Evolutionary conservation across 1,140 invertebrate genomes (phyloP).

Genomic region (Lamellibrachia luymesi): DNA sequence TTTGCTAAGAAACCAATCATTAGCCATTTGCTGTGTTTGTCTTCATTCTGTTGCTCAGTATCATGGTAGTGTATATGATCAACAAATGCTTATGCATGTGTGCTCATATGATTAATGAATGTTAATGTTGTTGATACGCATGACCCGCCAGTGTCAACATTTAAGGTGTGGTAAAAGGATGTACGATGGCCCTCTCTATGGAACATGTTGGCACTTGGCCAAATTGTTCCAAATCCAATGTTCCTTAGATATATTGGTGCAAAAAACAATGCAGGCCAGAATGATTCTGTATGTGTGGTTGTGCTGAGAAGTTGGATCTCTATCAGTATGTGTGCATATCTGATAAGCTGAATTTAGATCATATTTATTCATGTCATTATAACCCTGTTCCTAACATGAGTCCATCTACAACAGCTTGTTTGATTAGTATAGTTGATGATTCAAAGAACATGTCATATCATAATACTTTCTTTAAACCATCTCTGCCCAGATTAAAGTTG

Average conservation of each 20-base stretch:
- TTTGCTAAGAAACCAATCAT: too few relatives aligned
- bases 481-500: not conserved
- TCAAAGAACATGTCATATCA: not conserved
- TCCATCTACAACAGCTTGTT: not conserved
- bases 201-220: not conserved
- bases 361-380: not conserved
- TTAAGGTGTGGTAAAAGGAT: not conserved
- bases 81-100: not conserved
- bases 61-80: not conserved
- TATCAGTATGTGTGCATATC: not conserved
- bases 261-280: not conserved
- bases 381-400: not conserved
- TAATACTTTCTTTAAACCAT: not conserved
- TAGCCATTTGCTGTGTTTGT: too few relatives aligned
- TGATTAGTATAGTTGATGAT: not conserved
- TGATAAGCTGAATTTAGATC: not conserved
- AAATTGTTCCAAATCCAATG: not conserved
- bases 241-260: not conserved
- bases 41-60: too few relatives aligned
- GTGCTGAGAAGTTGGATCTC: not conserved
- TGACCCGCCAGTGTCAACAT: not conserved
- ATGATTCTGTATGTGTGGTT: not conserved
- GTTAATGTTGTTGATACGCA: constrained; percentile 26
- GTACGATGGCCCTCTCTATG: not conserved
- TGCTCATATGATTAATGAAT: not conserved